These are phyloP conservation scores for Natator depressus DNA, from an alignment of 2,113 vertebrate species.

Conservation along the genomic window DNA sequence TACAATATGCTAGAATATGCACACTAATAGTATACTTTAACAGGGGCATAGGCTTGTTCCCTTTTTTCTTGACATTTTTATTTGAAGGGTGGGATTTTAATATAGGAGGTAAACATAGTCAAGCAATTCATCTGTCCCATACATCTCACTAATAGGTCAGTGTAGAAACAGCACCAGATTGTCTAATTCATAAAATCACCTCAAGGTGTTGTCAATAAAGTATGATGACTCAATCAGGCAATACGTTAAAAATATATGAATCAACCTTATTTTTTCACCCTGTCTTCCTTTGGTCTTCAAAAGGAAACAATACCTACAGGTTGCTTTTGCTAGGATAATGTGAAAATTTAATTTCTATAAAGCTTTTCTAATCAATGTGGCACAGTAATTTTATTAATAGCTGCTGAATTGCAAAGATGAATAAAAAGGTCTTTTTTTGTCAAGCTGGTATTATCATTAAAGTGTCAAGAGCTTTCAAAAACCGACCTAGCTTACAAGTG, in stretches of 20 bases:
- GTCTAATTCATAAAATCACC: conserved; percentile 41
- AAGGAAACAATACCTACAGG: background rate
- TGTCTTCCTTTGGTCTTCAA: background rate
- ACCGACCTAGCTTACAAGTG: background rate
- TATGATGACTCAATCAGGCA: conserved; percentile 38
- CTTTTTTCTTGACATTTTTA: conserved; percentile 48
- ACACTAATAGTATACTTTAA: background rate
- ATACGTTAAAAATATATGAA: conserved; percentile 22
- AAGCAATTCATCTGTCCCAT: conserved; percentile 1
- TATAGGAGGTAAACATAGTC: background rate
- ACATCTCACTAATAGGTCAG: background rate
- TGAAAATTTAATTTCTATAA: background rate
- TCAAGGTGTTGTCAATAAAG: conserved; percentile 31
- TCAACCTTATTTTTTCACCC: background rate
- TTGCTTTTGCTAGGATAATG: background rate
- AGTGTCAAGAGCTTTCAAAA: background rate
- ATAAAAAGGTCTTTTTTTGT: background rate
- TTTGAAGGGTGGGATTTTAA: conserved; percentile 31
- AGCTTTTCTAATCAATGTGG: background rate
- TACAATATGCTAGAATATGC: background rate
- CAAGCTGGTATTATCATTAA: background rate
- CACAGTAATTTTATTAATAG: background rate
- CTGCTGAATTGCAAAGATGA: conserved; percentile 11
- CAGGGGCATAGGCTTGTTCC: conserved; percentile 15
- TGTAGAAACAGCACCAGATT: conserved; percentile 1